These are phyloP conservation scores for Peromyscus californicus DNA, from an alignment of 2,113 vertebrate species.

Conservation along the genomic window DNA sequence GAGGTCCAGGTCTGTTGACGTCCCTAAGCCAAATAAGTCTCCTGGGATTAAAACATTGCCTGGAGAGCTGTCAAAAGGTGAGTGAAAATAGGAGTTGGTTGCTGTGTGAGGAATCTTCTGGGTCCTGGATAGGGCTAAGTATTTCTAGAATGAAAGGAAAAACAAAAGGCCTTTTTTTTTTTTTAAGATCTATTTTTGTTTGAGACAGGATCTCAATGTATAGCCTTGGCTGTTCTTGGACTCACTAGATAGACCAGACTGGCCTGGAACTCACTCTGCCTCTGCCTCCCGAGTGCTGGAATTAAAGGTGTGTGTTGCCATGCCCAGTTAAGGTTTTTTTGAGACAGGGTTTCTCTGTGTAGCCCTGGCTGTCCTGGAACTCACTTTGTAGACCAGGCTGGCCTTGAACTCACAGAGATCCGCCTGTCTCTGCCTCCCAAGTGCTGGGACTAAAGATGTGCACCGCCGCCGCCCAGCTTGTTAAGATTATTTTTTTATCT, in stretches of 20 bases:
- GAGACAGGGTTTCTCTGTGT: no score
- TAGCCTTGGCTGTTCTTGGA: not conserved
- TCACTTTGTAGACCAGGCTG: no score
- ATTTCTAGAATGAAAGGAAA: not conserved
- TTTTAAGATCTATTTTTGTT: not conserved
- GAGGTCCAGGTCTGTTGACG: conserved; percentile 69
- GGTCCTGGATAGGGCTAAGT: not conserved
- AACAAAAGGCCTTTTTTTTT: not conserved
- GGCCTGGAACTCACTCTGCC: not conserved
- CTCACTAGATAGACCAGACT: not conserved
- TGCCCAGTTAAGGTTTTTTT: not conserved
- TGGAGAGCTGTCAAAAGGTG: conserved; percentile 71
- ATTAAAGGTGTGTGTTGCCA: not conserved
- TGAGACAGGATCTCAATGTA: not conserved
- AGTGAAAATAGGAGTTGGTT: conserved; percentile 42
- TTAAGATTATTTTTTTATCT: not conserved
- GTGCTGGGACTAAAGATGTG: no score
- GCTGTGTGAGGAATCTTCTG: not conserved
- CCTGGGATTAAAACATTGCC: conserved; percentile 35
- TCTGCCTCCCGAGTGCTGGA: not conserved
- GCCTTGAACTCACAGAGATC: no score
- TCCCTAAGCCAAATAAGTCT: not conserved
- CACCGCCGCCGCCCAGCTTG: no score
- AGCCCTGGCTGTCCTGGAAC: no score
- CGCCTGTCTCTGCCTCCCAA: no score